A percentile compares a stretch with the other conserved stretches of the same genome.
Evolutionary conservation across 2,113 vertebrate species (phyloP).

Genomic region (Callopanchax toddi): DNA sequence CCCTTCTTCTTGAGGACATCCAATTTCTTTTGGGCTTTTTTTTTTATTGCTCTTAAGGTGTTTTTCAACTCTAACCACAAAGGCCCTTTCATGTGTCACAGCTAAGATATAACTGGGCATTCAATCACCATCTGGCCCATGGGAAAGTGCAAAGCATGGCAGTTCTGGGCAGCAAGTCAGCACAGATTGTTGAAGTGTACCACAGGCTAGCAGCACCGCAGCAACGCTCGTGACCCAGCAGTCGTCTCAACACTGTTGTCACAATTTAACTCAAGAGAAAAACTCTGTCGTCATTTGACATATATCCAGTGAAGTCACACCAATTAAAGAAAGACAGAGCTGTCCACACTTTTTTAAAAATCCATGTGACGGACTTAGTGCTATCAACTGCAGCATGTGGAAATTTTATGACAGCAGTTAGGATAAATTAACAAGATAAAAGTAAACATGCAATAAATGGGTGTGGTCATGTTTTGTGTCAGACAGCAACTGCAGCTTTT

Average conservation of each 20-base stretch:
- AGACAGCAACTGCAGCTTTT: background rate
- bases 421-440: background rate
- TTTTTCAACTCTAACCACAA: conserved; percentile 61
- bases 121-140: conserved; percentile 58
- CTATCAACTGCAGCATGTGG: no score
- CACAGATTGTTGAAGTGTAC: conserved; percentile 71
- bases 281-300: no score
- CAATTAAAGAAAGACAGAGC: background rate
- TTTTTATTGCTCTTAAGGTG: conserved; percentile 43
- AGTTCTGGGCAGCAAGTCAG: conserved; percentile 63
- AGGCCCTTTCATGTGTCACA: conserved; percentile 64
- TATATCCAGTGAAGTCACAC: no score
- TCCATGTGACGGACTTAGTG: background rate
- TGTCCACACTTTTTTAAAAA: background rate
- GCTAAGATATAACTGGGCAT: conserved; percentile 53
- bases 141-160: conserved; percentile 48
- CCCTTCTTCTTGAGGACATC: conserved; percentile 44
- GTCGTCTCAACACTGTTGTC: conserved; percentile 48
- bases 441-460: background rate
- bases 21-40: conserved; percentile 42
- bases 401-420: background rate
- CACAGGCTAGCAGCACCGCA: conserved; percentile 47
- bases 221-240: conserved; percentile 47
- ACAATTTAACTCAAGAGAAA: conserved; percentile 41
- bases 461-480: background rate